phyloP scores from a whole-genome alignment of 2,888 invertebrate genomes.

The Terebella lapidaria region DNA sequence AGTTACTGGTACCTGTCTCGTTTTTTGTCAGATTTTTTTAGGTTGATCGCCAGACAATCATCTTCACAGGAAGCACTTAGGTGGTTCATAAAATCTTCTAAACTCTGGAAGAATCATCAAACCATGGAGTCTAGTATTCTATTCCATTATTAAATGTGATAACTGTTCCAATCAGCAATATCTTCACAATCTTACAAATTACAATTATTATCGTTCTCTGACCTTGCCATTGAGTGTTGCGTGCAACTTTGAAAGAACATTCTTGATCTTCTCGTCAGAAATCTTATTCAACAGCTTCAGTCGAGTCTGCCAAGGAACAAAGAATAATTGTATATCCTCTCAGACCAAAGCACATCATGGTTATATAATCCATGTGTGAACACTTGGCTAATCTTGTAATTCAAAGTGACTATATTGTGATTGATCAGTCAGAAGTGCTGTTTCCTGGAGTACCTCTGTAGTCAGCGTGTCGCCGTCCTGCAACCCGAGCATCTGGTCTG shows the following conservation, averaged over 20 bases:
- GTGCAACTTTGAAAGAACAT: constrained; percentile 64
- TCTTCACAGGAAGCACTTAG: constrained; percentile 68
- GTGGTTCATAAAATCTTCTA: constrained; percentile 73
- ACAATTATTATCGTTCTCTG: constrained; percentile 6
- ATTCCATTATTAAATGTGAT: too few relatives aligned
- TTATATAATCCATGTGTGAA: too few relatives aligned
- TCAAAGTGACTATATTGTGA: too few relatives aligned
- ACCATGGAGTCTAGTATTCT: too few relatives aligned
- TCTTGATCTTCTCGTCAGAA: constrained; percentile 62
- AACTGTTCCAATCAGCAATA: too few relatives aligned
- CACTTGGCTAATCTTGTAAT: too few relatives aligned
- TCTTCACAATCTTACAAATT: too few relatives aligned
- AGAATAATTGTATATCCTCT: constrained; percentile 4
- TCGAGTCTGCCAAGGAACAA: constrained; percentile 51
- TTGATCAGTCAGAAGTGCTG: too few relatives aligned
- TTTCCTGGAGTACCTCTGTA: too few relatives aligned
- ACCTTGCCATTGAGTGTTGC: constrained; percentile 65
- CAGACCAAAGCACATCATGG: too few relatives aligned
- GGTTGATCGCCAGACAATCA: constrained; percentile 46
- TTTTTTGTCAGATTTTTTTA: constrained; percentile 86
- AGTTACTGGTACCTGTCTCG: constrained; percentile 64
- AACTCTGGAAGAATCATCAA: constrained; percentile 5
- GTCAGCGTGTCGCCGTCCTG: too few relatives aligned
- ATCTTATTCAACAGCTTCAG: constrained; percentile 46
- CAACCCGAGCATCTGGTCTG: constrained; percentile 46